Evolutionary conservation across 2,888 invertebrate species (phyloP), one percentile per base, ranked within the genome.

Genomic region (Phragmatobia fuliginosa): DNA sequence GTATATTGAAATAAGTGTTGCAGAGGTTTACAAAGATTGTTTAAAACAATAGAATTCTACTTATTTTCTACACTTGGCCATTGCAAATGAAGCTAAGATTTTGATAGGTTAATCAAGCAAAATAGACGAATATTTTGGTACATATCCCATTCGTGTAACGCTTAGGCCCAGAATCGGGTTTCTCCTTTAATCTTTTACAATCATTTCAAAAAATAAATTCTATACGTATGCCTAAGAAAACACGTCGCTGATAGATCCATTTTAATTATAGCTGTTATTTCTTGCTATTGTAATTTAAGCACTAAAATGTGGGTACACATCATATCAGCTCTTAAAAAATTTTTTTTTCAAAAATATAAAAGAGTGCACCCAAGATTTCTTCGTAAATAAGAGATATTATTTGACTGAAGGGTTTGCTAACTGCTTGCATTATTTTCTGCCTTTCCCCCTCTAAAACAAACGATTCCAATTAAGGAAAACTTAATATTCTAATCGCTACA

Each of bases 401-500:
- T 58, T 2, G 49, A 31, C 28, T 36, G 62, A 65, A 66, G 70
- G 72, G 70, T 71, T 80, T 72, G 72, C 64, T 18, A 66, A 33
- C 28, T 60, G 70, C 75, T 36, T 65, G 60, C 77, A 72, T 68
- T 65, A 66, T 60, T 72, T 61, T 67, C 63, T 71, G 67, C 67
- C 69, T 76, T 70, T 67, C 32, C 71, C 65, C 56, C 68, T 73
- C 61, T 75, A 70, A 78, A 81, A 77, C 73, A 79, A 82, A 75
- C 76, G 79, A 71, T 62, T 59, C 70, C 72, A 64, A 62, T 77
- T 61, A 70, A 76, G 71, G 71, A 72, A 72, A 70, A 70, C 62
- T 72, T 63, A 70, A 56, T 59, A 72, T 70, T 75, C 69, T 80
- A 74, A 80, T 83, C 82, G 88, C 91, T 79, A 72, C 71, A 56